Evolutionary conservation across 2,113 vertebrate species (phyloP), one percentile per base, ranked within the genome.

Genomic region (Oryzias curvinotus): DNA sequence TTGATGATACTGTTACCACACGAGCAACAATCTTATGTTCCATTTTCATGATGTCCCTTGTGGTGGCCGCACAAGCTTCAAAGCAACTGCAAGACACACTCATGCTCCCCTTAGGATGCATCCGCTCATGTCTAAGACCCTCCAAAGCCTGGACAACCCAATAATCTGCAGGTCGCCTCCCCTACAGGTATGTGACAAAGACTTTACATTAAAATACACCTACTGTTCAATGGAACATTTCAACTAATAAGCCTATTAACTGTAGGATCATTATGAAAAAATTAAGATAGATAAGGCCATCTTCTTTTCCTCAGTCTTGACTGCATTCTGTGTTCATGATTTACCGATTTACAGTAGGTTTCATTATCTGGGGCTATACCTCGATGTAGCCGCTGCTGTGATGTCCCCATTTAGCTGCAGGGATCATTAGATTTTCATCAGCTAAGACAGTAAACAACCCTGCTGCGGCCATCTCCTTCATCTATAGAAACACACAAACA

Each of bases 351-450:
- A 77, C 15, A 68, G 62, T 71, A 55, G 15, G 28, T 42, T 58
- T 10, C 14, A 46, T 68, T 79, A 79, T 65, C 59, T 59, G 43
- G 42, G 62, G 78, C 61, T 45, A 13, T 6, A 28, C 43, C 25
- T 56, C 62, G 55, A 13, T 71, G 53, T 76, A 84, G 82, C 80
- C 72, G 65, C 77, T 17, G 17, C 67, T 50, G 66, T 63, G 49
- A 69, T 71, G 69, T 82, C 52, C 57, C 78, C 60, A 66, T 78
- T 80, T 59, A 51, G 48, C 59, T 82, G 68, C 54, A 71, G 71
- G 75, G 65, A 74, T 63, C 78, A 82, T 84, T 78, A 79, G 71
- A 71, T 68, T 87, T 76, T 71, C 56, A 78, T 78, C 68, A 71
- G 74, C 67, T 72, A 50, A 75, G 68, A 80, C 73, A 59, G 78